These are phyloP conservation scores for Spilosoma lubricipeda DNA, from an alignment of 2,888 invertebrate species.

Conservation along the genomic window DNA sequence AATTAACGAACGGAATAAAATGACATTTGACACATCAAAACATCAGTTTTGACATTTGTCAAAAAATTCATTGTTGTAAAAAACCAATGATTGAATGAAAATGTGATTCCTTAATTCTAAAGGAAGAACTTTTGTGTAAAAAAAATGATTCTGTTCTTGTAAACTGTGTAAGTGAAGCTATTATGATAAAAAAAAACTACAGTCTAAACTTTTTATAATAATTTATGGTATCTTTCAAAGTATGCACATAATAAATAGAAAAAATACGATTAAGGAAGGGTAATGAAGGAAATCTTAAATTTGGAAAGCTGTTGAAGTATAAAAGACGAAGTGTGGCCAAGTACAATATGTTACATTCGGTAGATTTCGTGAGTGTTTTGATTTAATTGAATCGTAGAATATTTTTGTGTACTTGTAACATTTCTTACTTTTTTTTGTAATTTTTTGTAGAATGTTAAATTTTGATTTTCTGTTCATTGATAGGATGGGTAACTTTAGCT, in stretches of 20 bases:
- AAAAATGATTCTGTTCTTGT: too few relatives aligned
- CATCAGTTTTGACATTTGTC: background rate
- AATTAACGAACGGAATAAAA: background rate
- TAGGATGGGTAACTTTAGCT: background rate
- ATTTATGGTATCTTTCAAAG: background rate
- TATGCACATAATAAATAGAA: background rate
- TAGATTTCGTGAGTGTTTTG: conserved; percentile 5
- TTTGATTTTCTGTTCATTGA: background rate
- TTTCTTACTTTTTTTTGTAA: background rate
- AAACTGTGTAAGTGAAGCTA: background rate
- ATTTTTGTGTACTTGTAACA: conserved; percentile 17
- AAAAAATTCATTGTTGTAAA: background rate
- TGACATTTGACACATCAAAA: background rate
- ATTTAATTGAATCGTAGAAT: background rate
- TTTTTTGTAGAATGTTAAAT: background rate
- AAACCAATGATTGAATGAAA: background rate
- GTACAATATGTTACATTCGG: conserved; percentile 5
- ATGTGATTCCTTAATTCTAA: too few relatives aligned
- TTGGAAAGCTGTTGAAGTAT: background rate
- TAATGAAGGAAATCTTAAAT: background rate
- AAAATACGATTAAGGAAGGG: background rate
- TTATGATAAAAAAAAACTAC: background rate
- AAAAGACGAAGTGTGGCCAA: conserved; percentile 9
- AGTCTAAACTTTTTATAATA: background rate
- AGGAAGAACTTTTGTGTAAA: too few relatives aligned